Percentiles rank a stretch among this genome's conserved stretches.
Conservation (phyloP, 2,113 vertebrate genomes). For the Camarhynchus parvulus region DNA sequence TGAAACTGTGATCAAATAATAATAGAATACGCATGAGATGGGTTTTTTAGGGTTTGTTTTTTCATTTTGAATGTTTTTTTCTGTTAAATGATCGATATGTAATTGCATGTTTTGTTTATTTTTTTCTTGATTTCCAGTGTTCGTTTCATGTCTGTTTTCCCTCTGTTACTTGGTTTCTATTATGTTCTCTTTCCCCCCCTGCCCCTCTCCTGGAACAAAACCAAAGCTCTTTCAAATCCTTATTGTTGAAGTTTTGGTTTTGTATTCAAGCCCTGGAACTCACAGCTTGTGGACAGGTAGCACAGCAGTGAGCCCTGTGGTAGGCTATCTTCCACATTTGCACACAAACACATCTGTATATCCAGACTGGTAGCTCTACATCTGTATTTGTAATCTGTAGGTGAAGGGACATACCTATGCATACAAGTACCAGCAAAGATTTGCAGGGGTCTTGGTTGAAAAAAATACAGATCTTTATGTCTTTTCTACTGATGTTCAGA, state of each 20-base stretch:
- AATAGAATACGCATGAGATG: background rate
- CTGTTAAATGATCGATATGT: background rate
- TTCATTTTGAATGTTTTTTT: background rate
- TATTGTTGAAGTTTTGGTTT: background rate
- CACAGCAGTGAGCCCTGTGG: rapidly evolving
- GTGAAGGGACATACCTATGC: background rate
- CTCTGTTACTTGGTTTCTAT: background rate
- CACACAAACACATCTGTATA: background rate
- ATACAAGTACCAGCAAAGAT: background rate
- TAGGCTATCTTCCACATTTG: background rate
- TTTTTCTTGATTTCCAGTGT: background rate
- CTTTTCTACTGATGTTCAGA: background rate
- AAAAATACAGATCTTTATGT: rapidly evolving
- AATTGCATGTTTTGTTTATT: background rate
- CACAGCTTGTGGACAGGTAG: background rate
- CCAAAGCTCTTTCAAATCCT: background rate
- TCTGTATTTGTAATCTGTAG: background rate
- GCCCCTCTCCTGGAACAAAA: background rate
- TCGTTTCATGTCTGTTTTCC: background rate
- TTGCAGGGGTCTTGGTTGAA: background rate
- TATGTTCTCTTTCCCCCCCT: background rate
- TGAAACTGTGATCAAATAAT: background rate
- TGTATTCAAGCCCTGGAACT: background rate
- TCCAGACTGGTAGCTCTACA: background rate
- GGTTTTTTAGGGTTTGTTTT: background rate